Base-by-base conservation (phyloP, 2,113 vertebrate species). In the Mustelus asterias region DNA sequence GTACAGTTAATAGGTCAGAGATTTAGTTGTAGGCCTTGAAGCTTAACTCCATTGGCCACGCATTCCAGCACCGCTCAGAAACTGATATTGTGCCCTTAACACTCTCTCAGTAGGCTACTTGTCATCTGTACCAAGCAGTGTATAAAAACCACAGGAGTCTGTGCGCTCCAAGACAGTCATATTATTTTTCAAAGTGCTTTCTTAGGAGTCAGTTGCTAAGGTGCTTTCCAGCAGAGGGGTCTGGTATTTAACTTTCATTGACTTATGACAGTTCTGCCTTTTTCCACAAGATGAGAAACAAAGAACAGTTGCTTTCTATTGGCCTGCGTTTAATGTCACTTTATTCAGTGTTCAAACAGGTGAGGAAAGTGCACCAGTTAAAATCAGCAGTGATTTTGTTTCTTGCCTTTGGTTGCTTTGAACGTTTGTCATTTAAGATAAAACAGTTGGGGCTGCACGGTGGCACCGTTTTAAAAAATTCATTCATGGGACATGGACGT, bases 1-100 rank as follows among this genome's bases (percentile, higher is more conserved):
- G 86, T 54, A 60, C 63, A 70, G 69, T 37, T 76, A 58, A 88
- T 60, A 76, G 69, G 95, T 90, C 95, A 90, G 67, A 96, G 65
- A 95, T 95, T 95, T 95, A 95, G 93, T 95, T 95, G 41, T 95
- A 72, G 48, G 85, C 85, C 78, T 83, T 96, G 54, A 69, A 90
- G 83, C 63, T 72, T 90, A 89, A 90, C 67, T 85, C 37, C 93
- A 72, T 70, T 72, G 93, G 93, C 93, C 93, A 95, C 41, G 67
- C 93, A 95, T 95, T 95, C 93, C 93, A 95, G 65, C 37, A 24
- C 67, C 18, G 67, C 93, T 70, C 41, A 95, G 67, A 70, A 69
- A 95, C 93, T 72, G 65, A 95, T 72, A 70, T 72, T 95, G 24
- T 95, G 65, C 67, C 93, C 67, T 72, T 72, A 69, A 44, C 93